Conservation (phyloP, 2,888 invertebrate species). For the Ferrisia virgata region DNA sequence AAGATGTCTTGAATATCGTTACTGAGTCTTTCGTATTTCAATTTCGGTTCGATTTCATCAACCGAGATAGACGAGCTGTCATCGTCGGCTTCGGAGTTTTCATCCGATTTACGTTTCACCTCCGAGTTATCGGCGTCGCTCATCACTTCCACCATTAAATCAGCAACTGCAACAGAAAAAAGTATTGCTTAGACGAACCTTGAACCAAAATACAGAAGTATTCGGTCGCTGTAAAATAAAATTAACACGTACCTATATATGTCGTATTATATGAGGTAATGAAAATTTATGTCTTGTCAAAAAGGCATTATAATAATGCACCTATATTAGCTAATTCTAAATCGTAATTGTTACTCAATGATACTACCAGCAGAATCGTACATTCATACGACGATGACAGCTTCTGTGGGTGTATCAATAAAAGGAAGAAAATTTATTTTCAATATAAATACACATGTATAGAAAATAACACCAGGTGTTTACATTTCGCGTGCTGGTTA, state of each 20-base stretch:
- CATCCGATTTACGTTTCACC: background rate
- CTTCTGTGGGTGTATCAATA: background rate
- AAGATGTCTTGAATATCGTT: conserved; percentile 85
- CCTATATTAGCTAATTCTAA: background rate
- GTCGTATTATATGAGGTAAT: background rate
- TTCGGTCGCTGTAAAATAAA: background rate
- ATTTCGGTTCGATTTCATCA: conserved; percentile 75
- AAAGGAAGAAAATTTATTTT: background rate
- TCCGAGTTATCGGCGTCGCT: background rate
- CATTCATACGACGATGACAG: background rate
- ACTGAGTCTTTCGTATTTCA: conserved; percentile 84
- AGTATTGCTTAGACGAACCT: background rate
- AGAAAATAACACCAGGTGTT: background rate
- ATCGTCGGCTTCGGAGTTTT: conserved; percentile 7
- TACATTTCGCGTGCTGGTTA: background rate
- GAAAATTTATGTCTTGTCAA: conserved; percentile 34
- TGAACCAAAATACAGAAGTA: background rate
- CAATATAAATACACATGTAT: background rate
- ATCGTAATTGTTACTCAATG: conserved; percentile 27
- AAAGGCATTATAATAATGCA: conserved; percentile 20
- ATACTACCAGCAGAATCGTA: conserved; percentile 25
- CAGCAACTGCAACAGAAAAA: background rate
- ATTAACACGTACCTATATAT: background rate
- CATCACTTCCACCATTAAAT: conserved; percentile 13
- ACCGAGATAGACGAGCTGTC: background rate